Base-by-base conservation (phyloP, 2,797 vertebrate species). In the Cynopterus sphinx region DNA sequence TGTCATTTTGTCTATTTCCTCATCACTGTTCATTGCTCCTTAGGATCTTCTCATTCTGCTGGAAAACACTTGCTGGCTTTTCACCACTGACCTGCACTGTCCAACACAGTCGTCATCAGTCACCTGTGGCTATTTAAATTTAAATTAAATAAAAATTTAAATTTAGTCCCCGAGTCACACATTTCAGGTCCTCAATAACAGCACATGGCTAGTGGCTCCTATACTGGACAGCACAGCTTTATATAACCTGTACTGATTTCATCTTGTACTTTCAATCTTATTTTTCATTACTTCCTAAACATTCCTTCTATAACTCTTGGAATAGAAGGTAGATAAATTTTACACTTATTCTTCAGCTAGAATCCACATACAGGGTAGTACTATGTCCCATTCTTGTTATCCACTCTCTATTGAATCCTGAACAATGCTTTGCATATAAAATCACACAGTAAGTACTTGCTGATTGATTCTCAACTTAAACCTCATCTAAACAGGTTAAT, bases 91-190 rank as follows among this genome's bases (percentile, higher is more conserved):
- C 57, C 21, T 86, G 22, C 10, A 63, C 1, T 75, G 39, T 67
- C 82, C 31, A 61, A 59, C 41, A 85, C 0, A 41, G 31, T 9
- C 71, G 46, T 36, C 68, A 91, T 5, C 24, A 83, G 46, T 26
- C 53, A 91, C 33, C 33, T 6, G 31, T 41, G 26, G 49, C 4
- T 63, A 83, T 46, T 86, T 82, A 61, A 68, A 94, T 73, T 73
- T 90, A 82, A 90, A 61, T 77, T 49, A 81, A 90, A 68, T 67
- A 68, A 81, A 84, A 94, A 28, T 43, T 79, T 26, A 91, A 86
- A 43, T n/a, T 89, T 28, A 84, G 57, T 79, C 51, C 65, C 49
- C 75, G 33, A 46, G 11, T 61, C 57, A 94, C 12, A 51, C 22
- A 68, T 74, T 68, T 78, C 22, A 92, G 73, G 55, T 82, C 83